phyloP scores from a whole-genome alignment of 2,888 invertebrate species.

The Tanytarsus gracilentus region DNA sequence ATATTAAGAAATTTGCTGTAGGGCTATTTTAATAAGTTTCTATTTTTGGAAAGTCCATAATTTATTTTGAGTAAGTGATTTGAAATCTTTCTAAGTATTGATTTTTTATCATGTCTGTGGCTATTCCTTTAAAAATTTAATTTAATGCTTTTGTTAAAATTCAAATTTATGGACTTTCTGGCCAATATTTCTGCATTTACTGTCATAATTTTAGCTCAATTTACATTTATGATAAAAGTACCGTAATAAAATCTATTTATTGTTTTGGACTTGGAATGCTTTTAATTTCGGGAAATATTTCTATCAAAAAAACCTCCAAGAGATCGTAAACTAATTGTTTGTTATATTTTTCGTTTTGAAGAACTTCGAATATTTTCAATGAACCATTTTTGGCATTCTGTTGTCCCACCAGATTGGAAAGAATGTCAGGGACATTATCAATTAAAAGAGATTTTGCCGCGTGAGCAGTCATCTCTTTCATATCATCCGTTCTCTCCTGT shows the following conservation, averaged over 20 bases:
- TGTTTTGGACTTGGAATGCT: constrained; percentile 12
- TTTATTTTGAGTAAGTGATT: too few species aligned
- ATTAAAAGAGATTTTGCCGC: constrained; percentile 53
- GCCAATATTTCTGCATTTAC: neutral
- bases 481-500: constrained; percentile 49
- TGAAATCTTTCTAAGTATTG: too few species aligned
- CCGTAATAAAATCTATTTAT: neutral
- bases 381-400: constrained; percentile 77
- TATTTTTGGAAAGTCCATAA: too few species aligned
- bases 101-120: too few species aligned
- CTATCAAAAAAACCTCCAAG: constrained; percentile 55
- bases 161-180: too few species aligned
- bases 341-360: constrained; percentile 77
- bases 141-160: too few species aligned
- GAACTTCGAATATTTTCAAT: constrained; percentile 73
- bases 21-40: too few species aligned
- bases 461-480: constrained; percentile 59
- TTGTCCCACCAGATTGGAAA: constrained; percentile 76
- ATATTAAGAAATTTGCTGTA: too few species aligned
- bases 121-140: too few species aligned
- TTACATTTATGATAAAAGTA: neutral
- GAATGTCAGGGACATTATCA: constrained; percentile 66
- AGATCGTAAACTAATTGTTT: constrained; percentile 81
- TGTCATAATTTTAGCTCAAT: neutral
- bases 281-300: constrained; percentile 61